These are phyloP conservation scores for Pseudorhombus dupliciocellatus DNA, from an alignment of 2,113 vertebrate species.

Conservation along the genomic window DNA sequence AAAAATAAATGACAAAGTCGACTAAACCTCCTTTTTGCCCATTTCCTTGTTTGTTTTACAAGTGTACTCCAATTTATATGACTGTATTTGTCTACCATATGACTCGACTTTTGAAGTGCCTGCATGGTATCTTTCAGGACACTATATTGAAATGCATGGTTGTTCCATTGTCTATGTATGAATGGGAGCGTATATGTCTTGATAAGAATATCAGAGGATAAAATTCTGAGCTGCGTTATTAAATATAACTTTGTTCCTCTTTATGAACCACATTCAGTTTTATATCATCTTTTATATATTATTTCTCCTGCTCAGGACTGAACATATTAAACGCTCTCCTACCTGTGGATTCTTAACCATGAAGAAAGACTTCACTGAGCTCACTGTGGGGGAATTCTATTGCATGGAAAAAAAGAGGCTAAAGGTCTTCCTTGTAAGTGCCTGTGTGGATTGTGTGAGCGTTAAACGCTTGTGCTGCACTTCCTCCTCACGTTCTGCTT, in stretches of 20 bases:
- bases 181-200: no score
- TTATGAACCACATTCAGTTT: not conserved
- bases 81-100: no score
- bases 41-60: no score
- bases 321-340: constrained; percentile 77
- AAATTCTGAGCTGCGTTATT: not conserved
- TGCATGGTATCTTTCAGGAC: no score
- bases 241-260: not conserved
- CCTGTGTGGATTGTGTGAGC: not conserved
- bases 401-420: constrained; percentile 81
- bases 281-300: not conserved
- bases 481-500: not conserved
- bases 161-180: no score
- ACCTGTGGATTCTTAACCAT: constrained; percentile 81
- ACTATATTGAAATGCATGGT: no score
- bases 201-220: no score
- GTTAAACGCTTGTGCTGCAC: not conserved
- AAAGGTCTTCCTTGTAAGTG: constrained; percentile 81
- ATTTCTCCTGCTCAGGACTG: constrained; percentile 66
- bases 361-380: constrained; percentile 71
- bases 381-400: constrained; percentile 82
- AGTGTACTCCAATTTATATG: no score
- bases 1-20: no score
- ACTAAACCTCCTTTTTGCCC: no score
- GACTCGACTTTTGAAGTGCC: no score